These are phyloP conservation scores for Athrips mouffetella DNA, from an alignment of 2,888 invertebrate species.

Conservation along the genomic window DNA sequence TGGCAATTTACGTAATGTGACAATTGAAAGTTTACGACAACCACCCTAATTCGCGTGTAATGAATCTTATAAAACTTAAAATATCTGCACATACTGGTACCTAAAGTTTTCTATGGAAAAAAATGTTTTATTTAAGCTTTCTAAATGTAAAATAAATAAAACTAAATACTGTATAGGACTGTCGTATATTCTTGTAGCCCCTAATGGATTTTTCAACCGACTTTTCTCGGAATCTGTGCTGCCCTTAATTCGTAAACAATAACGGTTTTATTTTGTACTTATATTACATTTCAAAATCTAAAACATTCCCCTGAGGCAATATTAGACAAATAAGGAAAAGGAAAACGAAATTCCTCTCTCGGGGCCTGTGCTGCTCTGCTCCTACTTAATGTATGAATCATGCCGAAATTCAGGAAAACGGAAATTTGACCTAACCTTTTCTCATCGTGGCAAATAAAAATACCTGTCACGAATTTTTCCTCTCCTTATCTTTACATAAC, in stretches of 20 bases:
- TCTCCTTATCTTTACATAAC: conserved; percentile 35
- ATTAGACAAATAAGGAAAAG: conserved; percentile 14
- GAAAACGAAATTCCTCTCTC: conserved; percentile 11
- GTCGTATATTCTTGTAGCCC: neutral
- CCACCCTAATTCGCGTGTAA: conserved; percentile 26
- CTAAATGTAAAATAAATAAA: neutral
- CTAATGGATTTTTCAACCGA: neutral
- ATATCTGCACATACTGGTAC: too few species aligned
- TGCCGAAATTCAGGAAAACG: conserved; percentile 23
- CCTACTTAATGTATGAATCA: conserved; percentile 18
- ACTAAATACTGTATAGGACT: neutral
- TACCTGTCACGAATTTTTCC: conserved; percentile 35
- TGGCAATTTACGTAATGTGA: conserved; percentile 24
- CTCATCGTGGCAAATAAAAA: conserved; percentile 26
- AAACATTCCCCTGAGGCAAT: conserved; percentile 6
- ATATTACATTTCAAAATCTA: conserved; percentile 10
- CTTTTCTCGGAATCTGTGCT: neutral
- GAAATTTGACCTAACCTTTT: conserved; percentile 21
- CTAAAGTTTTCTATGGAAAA: too few species aligned
- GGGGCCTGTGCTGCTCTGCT: conserved; percentile 10
- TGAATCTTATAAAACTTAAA: conserved; percentile 28
- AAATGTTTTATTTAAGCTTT: too few species aligned
- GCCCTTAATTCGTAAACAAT: conserved; percentile 10
- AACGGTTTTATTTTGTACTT: conserved; percentile 3
- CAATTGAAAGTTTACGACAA: conserved; percentile 1